These are phyloP conservation scores for Miniopterus natalensis DNA, from an alignment of 2,113 vertebrate genomes.

Conservation along the genomic window DNA sequence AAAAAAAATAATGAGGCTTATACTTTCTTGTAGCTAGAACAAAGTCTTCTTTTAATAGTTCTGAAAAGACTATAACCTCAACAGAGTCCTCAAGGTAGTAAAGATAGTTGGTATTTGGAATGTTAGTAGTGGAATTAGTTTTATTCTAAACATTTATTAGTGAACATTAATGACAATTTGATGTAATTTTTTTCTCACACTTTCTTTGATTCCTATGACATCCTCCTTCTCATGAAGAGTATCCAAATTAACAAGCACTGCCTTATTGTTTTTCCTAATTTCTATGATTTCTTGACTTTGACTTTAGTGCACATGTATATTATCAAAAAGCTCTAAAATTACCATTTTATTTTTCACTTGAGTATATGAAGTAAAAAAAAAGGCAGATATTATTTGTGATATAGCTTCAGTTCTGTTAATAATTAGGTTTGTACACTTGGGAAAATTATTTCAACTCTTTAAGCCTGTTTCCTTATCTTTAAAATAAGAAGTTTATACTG, in stretches of 20 bases:
- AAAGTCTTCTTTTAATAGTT: background rate
- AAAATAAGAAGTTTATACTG: background rate
- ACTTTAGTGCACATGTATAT: background rate
- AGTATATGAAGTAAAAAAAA: background rate
- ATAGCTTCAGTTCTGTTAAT: background rate
- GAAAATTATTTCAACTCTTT: background rate
- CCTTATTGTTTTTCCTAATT: constrained; percentile 28
- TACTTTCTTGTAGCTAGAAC: constrained; percentile 18
- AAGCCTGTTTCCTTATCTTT: background rate
- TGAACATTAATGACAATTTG: background rate
- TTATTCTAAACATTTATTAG: constrained; percentile 3
- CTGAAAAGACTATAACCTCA: constrained; percentile 2
- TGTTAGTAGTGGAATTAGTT: background rate
- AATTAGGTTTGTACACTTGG: constrained; percentile 16
- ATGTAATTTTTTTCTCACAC: background rate
- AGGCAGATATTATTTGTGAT: background rate
- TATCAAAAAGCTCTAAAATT: background rate
- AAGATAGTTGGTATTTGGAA: background rate
- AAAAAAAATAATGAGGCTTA: constrained; percentile 18
- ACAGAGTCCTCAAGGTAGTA: background rate
- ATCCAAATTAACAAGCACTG: background rate
- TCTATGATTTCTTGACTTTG: constrained; percentile 12
- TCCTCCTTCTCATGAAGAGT: background rate
- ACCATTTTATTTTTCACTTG: background rate
- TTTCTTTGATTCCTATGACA: background rate